Base-by-base conservation (phyloP, 1,140 invertebrate genomes). In the Propsilocerus akamusi region DNA sequence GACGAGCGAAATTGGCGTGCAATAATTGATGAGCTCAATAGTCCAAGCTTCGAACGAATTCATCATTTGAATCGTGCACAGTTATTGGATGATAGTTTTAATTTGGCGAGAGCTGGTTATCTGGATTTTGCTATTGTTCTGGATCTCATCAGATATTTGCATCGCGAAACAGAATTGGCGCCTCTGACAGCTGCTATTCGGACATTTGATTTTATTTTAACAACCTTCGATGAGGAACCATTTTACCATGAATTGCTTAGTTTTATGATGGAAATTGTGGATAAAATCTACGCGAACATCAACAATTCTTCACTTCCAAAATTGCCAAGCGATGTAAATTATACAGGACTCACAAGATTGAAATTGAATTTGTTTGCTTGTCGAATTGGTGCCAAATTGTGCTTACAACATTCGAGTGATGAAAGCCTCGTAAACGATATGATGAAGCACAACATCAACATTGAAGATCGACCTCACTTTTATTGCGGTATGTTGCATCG, bases 21-120 rank as follows among this genome's bases (percentile, higher is more conserved):
- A 8, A 67, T 80, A 28, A 68, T 72, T 12, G 30, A 59, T 3
- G 66, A 66, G 12, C 59, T 78, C 2, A 64, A 61, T 57, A 54
- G 53, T 59, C 58, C 23, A 20, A 52, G 59, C 8, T 68, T 66
- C 50, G 51, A 57, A 12, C 11, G 48, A 3, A 79, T 81, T 54
- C 70, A 76, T 53, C 64, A 62, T 5, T 55, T 73, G 0, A 81
- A 78, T 61, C 68, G 80, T 25, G 77, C 76, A 0, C 72, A 74
- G 26, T 69, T 82, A 49, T 61, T 77, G 20, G 70, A 74, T 46
- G 74, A 77, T 53, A 58, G 72, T 37, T 57, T 68, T 1, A 65
- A 67, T 54, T 52, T 72, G 24, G 68, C 67, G n/a, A 61, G 67
- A 49, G 63, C 65, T 23, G 59, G 60, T 7, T 54, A 68, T 12